Conservation (phyloP, 2,888 invertebrate species). For the Galeruca laticollis region DNA sequence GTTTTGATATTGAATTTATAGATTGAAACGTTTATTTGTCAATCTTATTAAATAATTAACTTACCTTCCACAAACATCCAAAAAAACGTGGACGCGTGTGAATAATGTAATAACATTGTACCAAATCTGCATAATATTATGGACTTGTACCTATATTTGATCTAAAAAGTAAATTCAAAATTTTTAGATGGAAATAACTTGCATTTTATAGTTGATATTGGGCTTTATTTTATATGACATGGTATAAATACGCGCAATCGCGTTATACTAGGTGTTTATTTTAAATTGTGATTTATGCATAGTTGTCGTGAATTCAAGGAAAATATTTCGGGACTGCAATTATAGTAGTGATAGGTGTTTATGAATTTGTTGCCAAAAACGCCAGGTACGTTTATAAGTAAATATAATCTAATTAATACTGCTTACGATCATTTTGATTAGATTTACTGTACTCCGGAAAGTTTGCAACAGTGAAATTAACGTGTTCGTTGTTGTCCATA, state of each 20-base stretch:
- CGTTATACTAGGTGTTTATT: neutral
- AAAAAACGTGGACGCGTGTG: conserved; percentile 94
- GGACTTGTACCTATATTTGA: conserved; percentile 60
- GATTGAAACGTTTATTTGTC: too few relatives aligned
- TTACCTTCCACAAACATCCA: conserved; percentile 98
- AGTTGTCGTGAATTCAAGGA: neutral
- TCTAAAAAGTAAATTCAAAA: conserved; percentile 49
- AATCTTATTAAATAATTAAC: too few relatives aligned
- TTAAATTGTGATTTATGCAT: neutral
- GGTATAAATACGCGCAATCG: conserved; percentile 3
- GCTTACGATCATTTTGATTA: neutral
- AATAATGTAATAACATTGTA: conserved; percentile 87
- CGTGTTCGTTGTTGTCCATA: neutral
- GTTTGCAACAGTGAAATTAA: neutral
- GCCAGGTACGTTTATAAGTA: neutral
- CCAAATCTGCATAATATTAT: conserved; percentile 44
- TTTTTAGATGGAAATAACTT: neutral
- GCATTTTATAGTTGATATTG: neutral
- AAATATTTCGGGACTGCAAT: neutral
- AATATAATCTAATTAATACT: neutral
- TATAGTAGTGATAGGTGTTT: neutral
- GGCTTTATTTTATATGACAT: neutral
- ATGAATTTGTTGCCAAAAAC: neutral
- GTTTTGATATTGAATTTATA: too few relatives aligned
- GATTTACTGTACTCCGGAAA: neutral